Percentiles rank a stretch among this genome's conserved stretches.
These are phyloP conservation scores for Cichladusa arquata DNA, from an alignment of 2,113 vertebrate species.

Conservation along the genomic window DNA sequence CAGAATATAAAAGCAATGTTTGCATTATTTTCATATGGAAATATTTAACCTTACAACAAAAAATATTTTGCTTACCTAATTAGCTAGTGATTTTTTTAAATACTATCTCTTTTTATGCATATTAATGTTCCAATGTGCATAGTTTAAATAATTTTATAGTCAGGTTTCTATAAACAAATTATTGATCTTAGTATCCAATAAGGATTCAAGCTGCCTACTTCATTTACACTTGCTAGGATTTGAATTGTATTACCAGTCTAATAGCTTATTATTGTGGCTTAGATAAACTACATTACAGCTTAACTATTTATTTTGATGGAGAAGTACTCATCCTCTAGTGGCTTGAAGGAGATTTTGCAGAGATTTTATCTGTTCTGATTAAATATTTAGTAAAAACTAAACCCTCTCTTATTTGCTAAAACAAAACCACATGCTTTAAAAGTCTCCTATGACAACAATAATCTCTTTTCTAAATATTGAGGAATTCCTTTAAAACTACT, in stretches of 20 bases:
- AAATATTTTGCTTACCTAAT: neutral
- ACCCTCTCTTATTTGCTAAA: neutral
- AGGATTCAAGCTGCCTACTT: neutral
- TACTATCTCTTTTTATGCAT: neutral
- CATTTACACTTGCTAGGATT: constrained; percentile 32
- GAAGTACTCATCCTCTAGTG: constrained; percentile 28
- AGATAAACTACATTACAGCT: constrained; percentile 42
- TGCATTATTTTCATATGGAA: neutral
- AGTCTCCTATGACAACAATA: neutral
- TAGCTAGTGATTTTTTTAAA: neutral
- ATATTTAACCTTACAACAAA: neutral
- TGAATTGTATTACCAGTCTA: constrained; percentile 41
- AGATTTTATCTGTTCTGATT: constrained; percentile 1
- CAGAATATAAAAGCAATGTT: neutral
- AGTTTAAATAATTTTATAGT: neutral
- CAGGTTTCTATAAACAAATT: neutral
- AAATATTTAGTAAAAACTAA: constrained; percentile 55
- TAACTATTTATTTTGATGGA: constrained; percentile 51
- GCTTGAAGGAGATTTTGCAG: constrained; percentile 33
- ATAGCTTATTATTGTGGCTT: constrained; percentile 43
- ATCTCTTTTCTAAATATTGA: neutral
- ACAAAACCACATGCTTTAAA: neutral
- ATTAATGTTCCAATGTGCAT: neutral
- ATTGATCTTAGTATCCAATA: neutral
- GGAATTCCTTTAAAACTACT: neutral